These are phyloP conservation scores for Aphrocallistes beatrix DNA, from an alignment of 37 sponge, comb jelly and placozoan genomes.

Conservation along the genomic window DNA sequence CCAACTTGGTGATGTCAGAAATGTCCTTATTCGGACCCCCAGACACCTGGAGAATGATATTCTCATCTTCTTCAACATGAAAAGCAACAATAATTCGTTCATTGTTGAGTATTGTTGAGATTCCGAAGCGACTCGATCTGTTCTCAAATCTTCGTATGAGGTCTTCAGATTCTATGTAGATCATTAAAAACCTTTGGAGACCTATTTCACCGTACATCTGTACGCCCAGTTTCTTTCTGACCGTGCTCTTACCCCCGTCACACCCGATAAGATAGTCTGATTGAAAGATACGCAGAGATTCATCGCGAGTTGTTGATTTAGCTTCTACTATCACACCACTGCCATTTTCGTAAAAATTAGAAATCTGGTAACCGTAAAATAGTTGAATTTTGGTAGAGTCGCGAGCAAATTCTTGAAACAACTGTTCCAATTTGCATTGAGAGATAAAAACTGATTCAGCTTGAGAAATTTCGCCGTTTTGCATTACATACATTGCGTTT, in stretches of 20 bases:
- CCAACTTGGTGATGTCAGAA: neutral
- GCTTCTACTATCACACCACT: neutral
- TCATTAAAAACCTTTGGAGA: slow-evolving; percentile 34
- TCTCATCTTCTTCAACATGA: neutral
- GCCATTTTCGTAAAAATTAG: neutral
- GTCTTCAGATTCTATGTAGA: slow-evolving; percentile 40
- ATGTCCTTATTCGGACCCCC: neutral
- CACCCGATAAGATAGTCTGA: neutral
- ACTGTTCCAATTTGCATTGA: slow-evolving; percentile 40
- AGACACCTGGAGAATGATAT: neutral
- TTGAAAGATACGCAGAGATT: neutral
- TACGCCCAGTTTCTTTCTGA: slow-evolving; percentile 33
- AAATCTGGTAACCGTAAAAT: neutral
- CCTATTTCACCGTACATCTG: slow-evolving; percentile 48
- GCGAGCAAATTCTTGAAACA: slow-evolving; percentile 31
- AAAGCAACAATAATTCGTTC: neutral
- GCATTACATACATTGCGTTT: no score
- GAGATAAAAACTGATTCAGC: slow-evolving; percentile 22
- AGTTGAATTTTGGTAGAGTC: neutral
- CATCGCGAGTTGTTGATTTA: neutral
- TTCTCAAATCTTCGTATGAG: neutral
- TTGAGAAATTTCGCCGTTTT: neutral
- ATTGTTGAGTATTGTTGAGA: neutral
- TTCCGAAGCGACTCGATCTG: neutral
- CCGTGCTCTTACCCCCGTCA: slow-evolving; percentile 30